phyloP scores from a whole-genome alignment of 2,888 invertebrate genomes.

The Metopia argyrocephala region DNA sequence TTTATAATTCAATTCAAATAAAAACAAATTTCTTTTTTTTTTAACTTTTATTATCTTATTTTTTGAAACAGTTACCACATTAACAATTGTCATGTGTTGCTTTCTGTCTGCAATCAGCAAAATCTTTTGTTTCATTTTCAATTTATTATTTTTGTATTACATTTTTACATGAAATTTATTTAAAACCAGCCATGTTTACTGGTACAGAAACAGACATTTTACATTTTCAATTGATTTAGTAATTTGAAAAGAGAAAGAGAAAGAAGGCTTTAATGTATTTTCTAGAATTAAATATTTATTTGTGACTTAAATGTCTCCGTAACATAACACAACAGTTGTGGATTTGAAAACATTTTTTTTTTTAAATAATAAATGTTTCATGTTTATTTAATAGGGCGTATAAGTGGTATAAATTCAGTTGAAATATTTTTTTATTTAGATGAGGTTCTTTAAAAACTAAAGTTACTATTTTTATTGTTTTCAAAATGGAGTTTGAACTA shows the following conservation, averaged over 20 bases:
- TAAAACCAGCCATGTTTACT: neutral
- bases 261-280: too few relatives aligned
- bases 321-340: neutral
- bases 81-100: neutral
- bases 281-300: neutral
- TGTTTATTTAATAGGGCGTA: too few relatives aligned
- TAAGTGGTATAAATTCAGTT: too few relatives aligned
- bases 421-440: too few relatives aligned
- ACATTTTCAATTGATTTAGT: too few relatives aligned
- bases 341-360: neutral
- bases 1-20: too few relatives aligned
- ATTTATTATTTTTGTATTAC: neutral
- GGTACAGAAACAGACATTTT: too few relatives aligned
- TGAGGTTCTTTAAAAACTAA: too few relatives aligned
- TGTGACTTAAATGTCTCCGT: too few relatives aligned
- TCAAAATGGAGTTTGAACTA: too few relatives aligned
- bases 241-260: too few relatives aligned
- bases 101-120: neutral
- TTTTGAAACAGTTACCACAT: neutral
- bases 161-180: neutral
- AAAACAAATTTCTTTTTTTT: neutral
- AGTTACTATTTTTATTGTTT: too few relatives aligned
- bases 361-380: neutral
- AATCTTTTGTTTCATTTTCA: neutral
- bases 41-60: neutral